Evolutionary conservation across 2,797 vertebrate species (phyloP).

Genomic region (Falco novaeseelandiae): DNA sequence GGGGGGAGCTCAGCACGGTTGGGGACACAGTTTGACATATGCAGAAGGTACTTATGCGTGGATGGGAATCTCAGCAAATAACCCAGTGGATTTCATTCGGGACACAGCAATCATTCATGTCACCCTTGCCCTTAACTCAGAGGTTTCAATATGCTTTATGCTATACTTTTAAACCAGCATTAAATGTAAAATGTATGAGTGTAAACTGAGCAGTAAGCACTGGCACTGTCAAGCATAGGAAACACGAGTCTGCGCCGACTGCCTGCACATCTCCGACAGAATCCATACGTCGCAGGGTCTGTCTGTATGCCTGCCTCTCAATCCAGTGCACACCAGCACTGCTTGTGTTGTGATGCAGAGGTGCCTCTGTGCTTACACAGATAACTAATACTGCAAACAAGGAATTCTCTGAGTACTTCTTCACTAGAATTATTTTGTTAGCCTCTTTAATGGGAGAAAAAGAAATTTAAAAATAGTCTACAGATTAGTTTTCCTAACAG

Average conservation of each 20-base stretch:
- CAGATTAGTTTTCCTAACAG: neutral
- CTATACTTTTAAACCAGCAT: neutral
- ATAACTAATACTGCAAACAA: neutral
- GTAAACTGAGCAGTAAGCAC: neutral
- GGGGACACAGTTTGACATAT: neutral
- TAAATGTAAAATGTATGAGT: accelerated
- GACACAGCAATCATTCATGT: neutral
- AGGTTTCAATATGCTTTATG: neutral
- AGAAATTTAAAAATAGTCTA: neutral
- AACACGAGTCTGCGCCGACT: neutral
- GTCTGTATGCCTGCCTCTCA: neutral
- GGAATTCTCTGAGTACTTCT: neutral
- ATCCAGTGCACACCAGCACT: neutral
- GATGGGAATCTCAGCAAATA: neutral
- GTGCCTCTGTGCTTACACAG: neutral
- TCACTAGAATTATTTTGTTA: neutral
- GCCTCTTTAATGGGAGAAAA: neutral
- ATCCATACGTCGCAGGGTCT: accelerated
- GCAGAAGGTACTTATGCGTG: accelerated
- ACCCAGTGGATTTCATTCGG: neutral
- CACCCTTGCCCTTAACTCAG: neutral
- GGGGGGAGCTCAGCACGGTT: accelerated
- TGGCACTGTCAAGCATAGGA: neutral
- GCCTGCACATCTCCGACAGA: neutral
- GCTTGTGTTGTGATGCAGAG: neutral